Evolutionary conservation across 1,140 invertebrate species (phyloP).

Genomic region (Ceratosolen solmsi): DNA sequence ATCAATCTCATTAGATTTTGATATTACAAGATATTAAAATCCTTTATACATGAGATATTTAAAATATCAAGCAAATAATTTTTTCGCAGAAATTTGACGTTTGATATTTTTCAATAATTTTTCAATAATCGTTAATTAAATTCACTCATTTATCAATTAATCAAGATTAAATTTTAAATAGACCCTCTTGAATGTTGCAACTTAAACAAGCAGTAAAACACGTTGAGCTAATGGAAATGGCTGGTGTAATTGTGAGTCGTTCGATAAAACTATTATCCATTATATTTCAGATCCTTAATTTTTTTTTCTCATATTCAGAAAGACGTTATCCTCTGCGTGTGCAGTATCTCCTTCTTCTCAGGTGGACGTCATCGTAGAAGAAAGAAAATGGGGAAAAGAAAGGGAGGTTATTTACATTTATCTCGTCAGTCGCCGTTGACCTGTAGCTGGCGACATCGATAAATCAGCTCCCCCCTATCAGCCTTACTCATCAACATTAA

Average conservation of each 20-base stretch:
- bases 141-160: not conserved
- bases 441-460: constrained; percentile 69
- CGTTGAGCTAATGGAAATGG: constrained; percentile 13
- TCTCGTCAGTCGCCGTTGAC: constrained; percentile 68
- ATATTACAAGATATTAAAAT: no score
- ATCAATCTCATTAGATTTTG: not conserved
- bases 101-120: not conserved
- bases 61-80: not conserved
- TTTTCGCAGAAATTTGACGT: not conserved
- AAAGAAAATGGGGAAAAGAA: constrained; percentile 33
- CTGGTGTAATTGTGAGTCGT: not conserved
- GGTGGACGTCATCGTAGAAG: constrained; percentile 26
- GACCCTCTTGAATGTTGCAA: not conserved
- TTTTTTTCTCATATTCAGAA: not conserved
- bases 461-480: constrained; percentile 69
- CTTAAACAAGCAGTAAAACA: not conserved
- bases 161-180: not conserved
- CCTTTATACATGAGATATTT: not conserved
- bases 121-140: not conserved
- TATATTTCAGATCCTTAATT: constrained; percentile 22
- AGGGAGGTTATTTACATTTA: constrained; percentile 61
- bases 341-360: not conserved
- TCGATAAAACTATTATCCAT: constrained; percentile 20
- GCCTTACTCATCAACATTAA: constrained; percentile 70
- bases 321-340: not conserved